Conservation (phyloP, 2,113 vertebrate genomes). For the Herpailurus yagouaroundi region DNA sequence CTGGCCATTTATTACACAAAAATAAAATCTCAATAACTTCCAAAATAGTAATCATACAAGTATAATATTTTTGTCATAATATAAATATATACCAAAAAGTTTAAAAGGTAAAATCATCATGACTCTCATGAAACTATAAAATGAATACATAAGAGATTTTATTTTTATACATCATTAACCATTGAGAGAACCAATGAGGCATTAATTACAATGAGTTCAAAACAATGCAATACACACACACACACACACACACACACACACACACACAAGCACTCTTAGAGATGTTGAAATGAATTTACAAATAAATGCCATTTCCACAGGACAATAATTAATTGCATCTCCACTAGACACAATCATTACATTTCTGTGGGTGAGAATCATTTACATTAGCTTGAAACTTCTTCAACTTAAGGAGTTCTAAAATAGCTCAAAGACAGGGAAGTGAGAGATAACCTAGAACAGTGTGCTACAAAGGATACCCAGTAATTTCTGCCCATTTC, state of each 20-base stretch:
- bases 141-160: background rate
- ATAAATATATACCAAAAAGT: background rate
- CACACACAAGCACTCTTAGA: background rate
- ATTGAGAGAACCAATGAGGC: background rate
- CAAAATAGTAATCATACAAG: background rate
- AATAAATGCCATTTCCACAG: background rate
- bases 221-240: background rate
- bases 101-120: background rate
- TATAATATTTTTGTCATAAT: background rate
- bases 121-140: background rate
- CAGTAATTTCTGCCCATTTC: background rate
- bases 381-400: background rate
- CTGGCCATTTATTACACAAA: background rate
- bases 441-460: background rate
- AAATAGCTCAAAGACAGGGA: background rate
- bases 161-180: background rate
- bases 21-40: conserved; percentile 14
- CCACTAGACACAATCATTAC: background rate
- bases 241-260: background rate
- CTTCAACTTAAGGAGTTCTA: background rate
- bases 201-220: background rate
- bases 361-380: background rate
- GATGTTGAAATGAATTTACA: background rate
- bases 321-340: background rate
- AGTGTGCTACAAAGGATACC: background rate